These are phyloP conservation scores for Nemotelus nigrinus DNA, from an alignment of 2,888 invertebrate species.

Conservation along the genomic window DNA sequence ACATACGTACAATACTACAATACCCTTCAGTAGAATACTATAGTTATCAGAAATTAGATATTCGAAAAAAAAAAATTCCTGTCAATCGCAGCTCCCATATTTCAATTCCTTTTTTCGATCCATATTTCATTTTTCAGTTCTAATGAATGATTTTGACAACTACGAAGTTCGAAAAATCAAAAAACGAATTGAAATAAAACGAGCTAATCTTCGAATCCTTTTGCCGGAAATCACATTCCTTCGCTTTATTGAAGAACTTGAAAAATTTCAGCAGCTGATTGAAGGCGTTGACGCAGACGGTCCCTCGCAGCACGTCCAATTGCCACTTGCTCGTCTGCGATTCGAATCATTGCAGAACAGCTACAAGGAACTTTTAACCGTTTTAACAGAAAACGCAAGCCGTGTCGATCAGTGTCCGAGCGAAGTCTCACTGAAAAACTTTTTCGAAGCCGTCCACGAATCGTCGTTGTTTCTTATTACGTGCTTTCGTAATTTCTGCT, in stretches of 20 bases:
- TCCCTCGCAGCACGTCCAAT: not conserved
- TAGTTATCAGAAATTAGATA: no score
- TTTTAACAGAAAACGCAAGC: not conserved
- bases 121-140: not conserved
- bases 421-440: slow-evolving; percentile 3
- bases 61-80: not conserved
- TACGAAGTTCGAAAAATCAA: slow-evolving; percentile 17
- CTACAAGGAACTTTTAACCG: not conserved
- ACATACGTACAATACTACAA: no score
- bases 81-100: no score
- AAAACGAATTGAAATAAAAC: slow-evolving; percentile 27
- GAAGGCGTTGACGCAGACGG: slow-evolving; percentile 25
- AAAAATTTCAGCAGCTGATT: slow-evolving; percentile 26
- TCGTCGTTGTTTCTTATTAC: slow-evolving; percentile 1
- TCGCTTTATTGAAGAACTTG: slow-evolving; percentile 23
- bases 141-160: slow-evolving; percentile 33
- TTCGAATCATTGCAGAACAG: slow-evolving; percentile 2
- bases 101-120: not conserved
- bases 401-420: not conserved
- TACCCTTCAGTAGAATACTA: no score
- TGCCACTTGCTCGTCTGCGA: not conserved
- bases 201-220: not conserved
- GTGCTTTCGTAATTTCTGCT: slow-evolving; percentile 1
- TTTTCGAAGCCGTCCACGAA: slow-evolving; percentile 3
- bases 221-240: slow-evolving; percentile 20